phyloP scores from a whole-genome alignment of 2,113 vertebrate species.

The Ariopsis seemanni region DNA sequence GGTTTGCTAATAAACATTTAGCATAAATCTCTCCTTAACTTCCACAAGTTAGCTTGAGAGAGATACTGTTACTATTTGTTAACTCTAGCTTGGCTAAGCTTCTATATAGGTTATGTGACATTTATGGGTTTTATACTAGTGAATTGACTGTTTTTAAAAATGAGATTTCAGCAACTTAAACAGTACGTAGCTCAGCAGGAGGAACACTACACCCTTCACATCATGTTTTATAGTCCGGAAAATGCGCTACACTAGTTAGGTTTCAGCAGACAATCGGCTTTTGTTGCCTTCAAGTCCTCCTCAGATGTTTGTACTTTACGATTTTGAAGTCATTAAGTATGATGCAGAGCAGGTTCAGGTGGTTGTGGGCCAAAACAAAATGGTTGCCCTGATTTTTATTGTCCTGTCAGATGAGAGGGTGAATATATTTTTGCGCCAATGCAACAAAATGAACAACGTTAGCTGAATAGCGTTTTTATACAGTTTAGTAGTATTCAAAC shows the following conservation, averaged over 20 bases:
- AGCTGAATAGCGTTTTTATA: not conserved
- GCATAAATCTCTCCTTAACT: not conserved
- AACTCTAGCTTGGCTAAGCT: not conserved
- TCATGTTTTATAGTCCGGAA: slow-evolving; percentile 1
- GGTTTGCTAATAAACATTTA: not conserved
- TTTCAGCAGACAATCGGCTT: slow-evolving; percentile 14
- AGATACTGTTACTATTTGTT: not conserved
- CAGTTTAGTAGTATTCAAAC: not conserved
- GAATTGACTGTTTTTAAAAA: not conserved
- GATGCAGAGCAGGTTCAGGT: not conserved
- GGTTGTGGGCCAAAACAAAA: not conserved
- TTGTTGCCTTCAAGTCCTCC: not conserved
- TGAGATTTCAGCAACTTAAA: not conserved
- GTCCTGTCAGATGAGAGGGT: not conserved
- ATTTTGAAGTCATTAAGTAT: not conserved
- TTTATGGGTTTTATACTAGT: not conserved
- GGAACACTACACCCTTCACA: no score
- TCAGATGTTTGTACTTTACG: no score
- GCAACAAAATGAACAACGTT: not conserved
- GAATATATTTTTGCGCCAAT: not conserved
- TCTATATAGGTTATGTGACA: not conserved
- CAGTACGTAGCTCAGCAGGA: not conserved
- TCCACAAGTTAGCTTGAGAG: not conserved
- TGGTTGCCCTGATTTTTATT: not conserved
- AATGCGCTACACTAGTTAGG: not conserved